Percentiles rank a stretch among this genome's conserved stretches.
phyloP scores from a whole-genome alignment of 2,797 vertebrate genomes.

The Graptemys geographica region DNA sequence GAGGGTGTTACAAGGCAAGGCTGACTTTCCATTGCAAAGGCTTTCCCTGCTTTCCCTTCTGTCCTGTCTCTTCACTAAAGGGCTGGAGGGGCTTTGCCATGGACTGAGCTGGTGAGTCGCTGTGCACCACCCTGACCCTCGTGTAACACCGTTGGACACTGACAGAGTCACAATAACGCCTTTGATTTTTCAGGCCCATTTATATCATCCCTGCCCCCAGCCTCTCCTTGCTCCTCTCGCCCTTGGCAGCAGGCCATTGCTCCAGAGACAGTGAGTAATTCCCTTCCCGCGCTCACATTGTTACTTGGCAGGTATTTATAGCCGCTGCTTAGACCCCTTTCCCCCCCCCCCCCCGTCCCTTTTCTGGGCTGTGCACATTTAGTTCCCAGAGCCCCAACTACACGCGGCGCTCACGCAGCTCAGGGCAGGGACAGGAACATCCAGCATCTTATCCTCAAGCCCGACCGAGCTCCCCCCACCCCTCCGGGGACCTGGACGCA shows the following conservation, averaged over 20 bases:
- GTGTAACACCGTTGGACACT: neutral
- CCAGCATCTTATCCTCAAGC: neutral
- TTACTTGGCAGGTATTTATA: neutral
- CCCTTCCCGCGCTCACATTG: neutral
- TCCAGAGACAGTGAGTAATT: conserved; percentile 2
- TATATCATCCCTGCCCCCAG: neutral
- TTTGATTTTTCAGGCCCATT: neutral
- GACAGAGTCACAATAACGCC: neutral
- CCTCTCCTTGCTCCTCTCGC: neutral
- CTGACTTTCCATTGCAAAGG: neutral
- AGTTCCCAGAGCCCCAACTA: neutral
- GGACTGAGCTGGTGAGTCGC: neutral
- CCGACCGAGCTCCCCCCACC: neutral
- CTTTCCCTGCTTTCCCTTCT: neutral
- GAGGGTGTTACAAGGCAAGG: neutral
- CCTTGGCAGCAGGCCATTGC: neutral
- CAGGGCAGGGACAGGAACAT: neutral
- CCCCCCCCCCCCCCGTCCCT: neutral
- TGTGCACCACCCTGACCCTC: neutral
- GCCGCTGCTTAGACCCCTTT: neutral
- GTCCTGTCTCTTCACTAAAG: neutral
- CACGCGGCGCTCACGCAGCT: neutral
- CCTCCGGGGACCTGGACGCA: accelerated
- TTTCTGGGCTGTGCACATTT: neutral
- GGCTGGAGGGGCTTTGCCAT: neutral